phyloP scores from a whole-genome alignment of 30 jellyfish, hydroid and myxozoan genomes.

The Phacellophora camtschatica region DNA sequence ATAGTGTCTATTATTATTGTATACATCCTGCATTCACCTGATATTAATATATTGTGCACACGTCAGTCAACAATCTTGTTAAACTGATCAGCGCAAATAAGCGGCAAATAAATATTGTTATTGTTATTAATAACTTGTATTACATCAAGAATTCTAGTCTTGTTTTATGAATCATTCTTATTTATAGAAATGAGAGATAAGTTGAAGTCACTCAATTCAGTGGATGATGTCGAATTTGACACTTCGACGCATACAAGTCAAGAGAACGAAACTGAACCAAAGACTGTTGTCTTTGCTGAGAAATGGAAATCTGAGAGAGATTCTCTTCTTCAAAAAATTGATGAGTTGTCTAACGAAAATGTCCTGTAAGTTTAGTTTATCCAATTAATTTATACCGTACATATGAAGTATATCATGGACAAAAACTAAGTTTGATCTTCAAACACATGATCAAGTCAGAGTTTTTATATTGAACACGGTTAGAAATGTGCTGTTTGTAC shows the following conservation, averaged over 20 bases:
- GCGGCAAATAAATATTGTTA: background rate
- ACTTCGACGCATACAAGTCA: conserved; percentile 3
- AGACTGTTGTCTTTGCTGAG: conserved; percentile 18
- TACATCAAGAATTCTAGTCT: background rate
- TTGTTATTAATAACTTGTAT: background rate
- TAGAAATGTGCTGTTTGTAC: no score
- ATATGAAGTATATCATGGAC: no score
- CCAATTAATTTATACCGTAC: no score
- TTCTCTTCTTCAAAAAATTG: conserved; percentile 13
- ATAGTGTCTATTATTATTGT: no score
- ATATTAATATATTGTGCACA: no score
- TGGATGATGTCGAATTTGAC: conserved; percentile 48
- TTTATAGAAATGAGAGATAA: conserved; percentile 55
- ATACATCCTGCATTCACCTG: no score
- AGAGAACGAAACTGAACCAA: conserved; percentile 9
- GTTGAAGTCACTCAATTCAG: conserved; percentile 3
- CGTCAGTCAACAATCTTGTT: no score
- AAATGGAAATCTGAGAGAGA: conserved; percentile 8
- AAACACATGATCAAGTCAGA: no score
- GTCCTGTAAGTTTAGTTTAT: conserved; percentile 17
- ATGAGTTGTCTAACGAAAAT: conserved; percentile 62
- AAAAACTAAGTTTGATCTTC: no score
- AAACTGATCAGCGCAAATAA: no score
- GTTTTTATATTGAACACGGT: no score
- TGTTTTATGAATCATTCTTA: background rate